phyloP scores from a whole-genome alignment of 2,113 vertebrate genomes.

The Callaeas wilsoni region DNA sequence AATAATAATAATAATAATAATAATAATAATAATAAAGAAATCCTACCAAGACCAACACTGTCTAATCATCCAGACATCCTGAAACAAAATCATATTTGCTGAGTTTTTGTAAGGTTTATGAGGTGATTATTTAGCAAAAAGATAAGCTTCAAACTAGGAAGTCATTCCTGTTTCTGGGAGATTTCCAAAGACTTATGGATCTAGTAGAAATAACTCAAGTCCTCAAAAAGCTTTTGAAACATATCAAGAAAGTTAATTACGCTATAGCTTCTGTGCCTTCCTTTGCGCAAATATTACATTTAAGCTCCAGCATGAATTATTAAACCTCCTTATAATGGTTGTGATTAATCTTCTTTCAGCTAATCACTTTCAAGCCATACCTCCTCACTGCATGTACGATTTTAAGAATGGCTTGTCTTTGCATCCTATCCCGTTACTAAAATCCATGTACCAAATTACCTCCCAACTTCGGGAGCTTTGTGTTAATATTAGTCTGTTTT shows the following conservation, averaged over 20 bases:
- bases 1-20: too few species aligned
- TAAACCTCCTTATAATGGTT: slow-evolving; percentile 19
- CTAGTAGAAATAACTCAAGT: background rate
- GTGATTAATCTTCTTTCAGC: slow-evolving; percentile 28
- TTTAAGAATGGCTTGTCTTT: background rate
- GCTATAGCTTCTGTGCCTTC: background rate
- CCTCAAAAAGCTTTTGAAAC: slow-evolving; percentile 2
- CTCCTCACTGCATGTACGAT: background rate
- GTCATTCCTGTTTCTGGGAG: background rate
- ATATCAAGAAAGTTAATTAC: background rate
- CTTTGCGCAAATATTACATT: slow-evolving; percentile 33
- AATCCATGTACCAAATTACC: background rate
- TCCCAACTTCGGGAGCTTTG: background rate
- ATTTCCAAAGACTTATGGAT: background rate
- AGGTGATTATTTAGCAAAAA: background rate
- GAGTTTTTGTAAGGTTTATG: background rate
- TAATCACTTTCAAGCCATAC: slow-evolving; percentile 1
- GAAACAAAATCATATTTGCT: background rate
- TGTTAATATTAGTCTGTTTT: background rate
- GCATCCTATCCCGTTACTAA: background rate
- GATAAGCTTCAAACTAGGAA: background rate
- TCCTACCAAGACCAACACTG: background rate
- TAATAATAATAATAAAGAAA: background rate
- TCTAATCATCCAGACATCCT: background rate
- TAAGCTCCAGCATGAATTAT: slow-evolving; percentile 48